Percentiles rank a stretch among this genome's conserved stretches.
Conservation (phyloP, 2,797 vertebrate genomes). For the Sebastiscus tertius region DNA sequence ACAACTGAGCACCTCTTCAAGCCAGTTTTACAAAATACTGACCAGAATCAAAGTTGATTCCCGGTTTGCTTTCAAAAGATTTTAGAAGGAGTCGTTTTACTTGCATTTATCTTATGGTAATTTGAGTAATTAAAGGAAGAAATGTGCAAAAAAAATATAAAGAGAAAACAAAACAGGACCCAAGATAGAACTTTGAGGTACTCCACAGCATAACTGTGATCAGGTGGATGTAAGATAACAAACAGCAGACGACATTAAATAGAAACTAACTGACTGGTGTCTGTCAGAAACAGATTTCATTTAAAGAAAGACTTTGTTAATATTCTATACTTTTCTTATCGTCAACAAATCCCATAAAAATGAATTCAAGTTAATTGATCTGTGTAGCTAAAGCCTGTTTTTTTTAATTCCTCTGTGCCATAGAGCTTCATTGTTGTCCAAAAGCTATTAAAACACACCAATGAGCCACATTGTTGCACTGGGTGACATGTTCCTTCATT, state of each 20-base stretch:
- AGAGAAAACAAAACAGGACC: conserved; percentile 8
- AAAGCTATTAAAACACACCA: not conserved
- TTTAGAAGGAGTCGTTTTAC: not conserved
- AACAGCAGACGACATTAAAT: not conserved
- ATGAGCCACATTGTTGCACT: not conserved
- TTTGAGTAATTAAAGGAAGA: not conserved
- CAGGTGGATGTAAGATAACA: not conserved
- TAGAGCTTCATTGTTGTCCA: not conserved
- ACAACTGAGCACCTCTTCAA: not conserved
- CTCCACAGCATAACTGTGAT: not conserved
- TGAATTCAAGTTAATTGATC: too few relatives aligned
- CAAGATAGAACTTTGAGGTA: conserved; percentile 20
- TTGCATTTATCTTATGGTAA: not conserved
- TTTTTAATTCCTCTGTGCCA: not conserved
- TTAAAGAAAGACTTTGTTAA: not conserved
- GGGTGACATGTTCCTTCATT: not conserved
- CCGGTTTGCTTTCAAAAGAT: not conserved
- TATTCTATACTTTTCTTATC: not conserved
- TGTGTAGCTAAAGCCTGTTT: not conserved
- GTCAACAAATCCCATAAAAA: not conserved
- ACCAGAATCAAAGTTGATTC: not conserved
- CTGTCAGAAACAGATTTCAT: not conserved
- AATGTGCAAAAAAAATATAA: not conserved
- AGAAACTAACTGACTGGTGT: not conserved
- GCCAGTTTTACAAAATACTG: not conserved